phyloP scores from a whole-genome alignment of 2,113 vertebrate genomes.

The Phylloscopus trochiloides region DNA sequence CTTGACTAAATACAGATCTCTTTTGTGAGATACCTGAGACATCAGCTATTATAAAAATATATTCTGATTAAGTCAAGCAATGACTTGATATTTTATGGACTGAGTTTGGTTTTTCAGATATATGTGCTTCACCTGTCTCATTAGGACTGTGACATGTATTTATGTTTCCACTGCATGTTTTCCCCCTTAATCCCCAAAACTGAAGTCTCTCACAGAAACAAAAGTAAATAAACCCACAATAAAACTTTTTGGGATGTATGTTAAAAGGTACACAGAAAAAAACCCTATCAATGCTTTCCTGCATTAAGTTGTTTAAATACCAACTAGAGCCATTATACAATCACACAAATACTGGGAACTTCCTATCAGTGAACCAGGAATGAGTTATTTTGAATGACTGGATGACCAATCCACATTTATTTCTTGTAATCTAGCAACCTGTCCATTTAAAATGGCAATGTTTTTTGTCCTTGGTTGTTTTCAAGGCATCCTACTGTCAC shows the following conservation, averaged over 20 bases:
- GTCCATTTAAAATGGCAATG: not conserved
- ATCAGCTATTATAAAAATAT: not conserved
- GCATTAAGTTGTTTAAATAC: not conserved
- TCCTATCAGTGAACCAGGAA: not conserved
- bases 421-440: not conserved
- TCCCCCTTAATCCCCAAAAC: not conserved
- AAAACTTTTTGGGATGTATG: not conserved
- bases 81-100: not conserved
- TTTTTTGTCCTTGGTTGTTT: not conserved
- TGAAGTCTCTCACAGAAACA: not conserved
- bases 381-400: not conserved
- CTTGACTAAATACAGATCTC: not conserved
- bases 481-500: not conserved
- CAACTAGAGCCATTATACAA: not conserved
- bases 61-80: not conserved
- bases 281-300: not conserved
- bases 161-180: not conserved
- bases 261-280: not conserved
- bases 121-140: not conserved
- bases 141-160: not conserved
- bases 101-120: not conserved
- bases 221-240: not conserved
- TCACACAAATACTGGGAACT: not conserved
- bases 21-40: not conserved
- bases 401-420: not conserved